Percentiles rank a stretch among this genome's conserved stretches.
Conservation (phyloP, 2,113 vertebrate genomes). For the Apeltes quadracus region DNA sequence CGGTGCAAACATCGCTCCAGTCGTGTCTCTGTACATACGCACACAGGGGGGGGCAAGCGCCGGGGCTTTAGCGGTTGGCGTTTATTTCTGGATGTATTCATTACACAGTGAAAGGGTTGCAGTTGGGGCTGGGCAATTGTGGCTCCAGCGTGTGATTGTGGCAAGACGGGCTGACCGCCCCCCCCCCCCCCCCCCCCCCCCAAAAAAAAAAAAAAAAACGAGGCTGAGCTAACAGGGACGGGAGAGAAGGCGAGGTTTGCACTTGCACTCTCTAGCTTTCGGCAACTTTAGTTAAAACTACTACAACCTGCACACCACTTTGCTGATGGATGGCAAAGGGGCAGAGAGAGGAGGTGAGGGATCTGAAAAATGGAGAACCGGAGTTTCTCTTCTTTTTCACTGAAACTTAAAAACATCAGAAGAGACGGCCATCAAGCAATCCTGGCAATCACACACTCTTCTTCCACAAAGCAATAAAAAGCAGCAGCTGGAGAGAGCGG, state of each 20-base stretch:
- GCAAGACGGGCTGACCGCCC: constrained; percentile 92
- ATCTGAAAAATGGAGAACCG: constrained; percentile 54
- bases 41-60: constrained; percentile 70
- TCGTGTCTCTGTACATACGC: constrained; percentile 78
- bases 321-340: constrained; percentile 38
- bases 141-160: constrained; percentile 94
- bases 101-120: constrained; percentile 88
- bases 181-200: no score
- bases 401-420: constrained; percentile 72
- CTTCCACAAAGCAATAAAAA: constrained; percentile 64
- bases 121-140: constrained; percentile 86
- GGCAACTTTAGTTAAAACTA: constrained; percentile 55
- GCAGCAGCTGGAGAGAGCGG: constrained; percentile 44
- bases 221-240: constrained; percentile 91
- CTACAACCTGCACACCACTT: constrained; percentile 45
- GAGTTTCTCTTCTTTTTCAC: constrained; percentile 57
- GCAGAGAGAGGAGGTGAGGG: constrained; percentile 47
- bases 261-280: constrained; percentile 71
- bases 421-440: constrained; percentile 70
- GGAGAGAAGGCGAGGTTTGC: constrained; percentile 77
- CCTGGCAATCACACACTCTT: constrained; percentile 69
- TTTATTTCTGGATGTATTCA: constrained; percentile 93
- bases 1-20: constrained; percentile 77
- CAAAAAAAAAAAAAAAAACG: no score
- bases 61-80: constrained; percentile 78